A percentile compares a stretch with the other conserved stretches of the same genome.
These are phyloP conservation scores for Meiosimyza platycephala DNA, from an alignment of 2,888 invertebrate species.

Conservation along the genomic window DNA sequence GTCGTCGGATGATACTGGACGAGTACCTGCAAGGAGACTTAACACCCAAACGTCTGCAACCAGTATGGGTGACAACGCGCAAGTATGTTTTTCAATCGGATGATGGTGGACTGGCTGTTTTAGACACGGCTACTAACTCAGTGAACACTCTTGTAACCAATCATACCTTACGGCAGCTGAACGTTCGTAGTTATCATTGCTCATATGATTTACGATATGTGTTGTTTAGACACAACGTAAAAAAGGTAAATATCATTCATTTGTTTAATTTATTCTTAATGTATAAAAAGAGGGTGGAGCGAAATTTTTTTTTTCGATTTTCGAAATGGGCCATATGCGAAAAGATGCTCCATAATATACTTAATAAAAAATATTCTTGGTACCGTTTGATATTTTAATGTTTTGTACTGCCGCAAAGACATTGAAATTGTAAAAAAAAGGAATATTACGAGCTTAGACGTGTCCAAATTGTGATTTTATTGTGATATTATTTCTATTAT, in stretches of 20 bases:
- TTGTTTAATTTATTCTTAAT: neutral
- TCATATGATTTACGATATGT: conserved; percentile 88
- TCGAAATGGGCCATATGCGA: no score
- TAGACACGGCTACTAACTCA: conserved; percentile 83
- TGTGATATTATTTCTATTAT: no score
- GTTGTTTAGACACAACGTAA: conserved; percentile 89
- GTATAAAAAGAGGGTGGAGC: no score
- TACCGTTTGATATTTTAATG: no score
- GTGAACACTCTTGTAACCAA: conserved; percentile 85
- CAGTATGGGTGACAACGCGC: conserved; percentile 84
- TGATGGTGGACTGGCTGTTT: conserved; percentile 84
- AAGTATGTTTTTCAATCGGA: conserved; percentile 89
- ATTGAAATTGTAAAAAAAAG: no score
- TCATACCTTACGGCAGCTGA: conserved; percentile 87
- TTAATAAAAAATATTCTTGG: no score
- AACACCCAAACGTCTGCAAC: conserved; percentile 78
- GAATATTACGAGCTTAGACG: no score
- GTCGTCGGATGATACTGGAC: conserved; percentile 85
- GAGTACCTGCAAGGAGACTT: conserved; percentile 85
- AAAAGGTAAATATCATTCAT: conserved; percentile 75
- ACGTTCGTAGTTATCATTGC: conserved; percentile 88
- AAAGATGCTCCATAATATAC: no score
- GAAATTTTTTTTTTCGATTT: no score
- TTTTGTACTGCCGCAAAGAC: no score
- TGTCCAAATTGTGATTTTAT: no score